Percentiles rank a stretch among this genome's conserved stretches.
Conservation (phyloP, 2,113 vertebrate species). For the Sinocyclocheilus anshuiensis region DNA sequence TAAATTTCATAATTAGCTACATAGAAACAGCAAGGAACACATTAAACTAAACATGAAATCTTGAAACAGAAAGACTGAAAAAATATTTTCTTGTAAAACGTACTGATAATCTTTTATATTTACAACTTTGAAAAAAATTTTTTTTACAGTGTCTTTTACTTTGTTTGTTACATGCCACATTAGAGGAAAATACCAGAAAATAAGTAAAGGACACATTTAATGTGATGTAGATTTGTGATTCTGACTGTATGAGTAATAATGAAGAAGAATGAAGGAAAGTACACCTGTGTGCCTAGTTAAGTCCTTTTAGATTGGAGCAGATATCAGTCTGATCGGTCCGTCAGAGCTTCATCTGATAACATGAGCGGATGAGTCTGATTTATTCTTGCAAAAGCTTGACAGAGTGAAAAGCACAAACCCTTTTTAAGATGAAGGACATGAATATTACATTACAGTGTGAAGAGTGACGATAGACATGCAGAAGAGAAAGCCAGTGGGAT, state of each 20-base stretch:
- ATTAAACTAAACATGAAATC: no score
- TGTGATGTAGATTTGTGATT: neutral
- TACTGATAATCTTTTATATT: no score
- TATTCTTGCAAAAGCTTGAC: conserved; percentile 51
- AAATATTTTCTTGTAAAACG: no score
- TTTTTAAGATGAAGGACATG: neutral
- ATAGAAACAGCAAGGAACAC: no score
- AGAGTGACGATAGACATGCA: conserved; percentile 33
- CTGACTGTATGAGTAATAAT: neutral
- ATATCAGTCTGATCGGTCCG: conserved; percentile 54
- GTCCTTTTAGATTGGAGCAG: conserved; percentile 30
- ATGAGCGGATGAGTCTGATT: conserved; percentile 23
- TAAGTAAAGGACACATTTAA: neutral
- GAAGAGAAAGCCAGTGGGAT: conserved; percentile 32
- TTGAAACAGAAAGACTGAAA: no score
- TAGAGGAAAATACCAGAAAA: neutral
- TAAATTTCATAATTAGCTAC: no score
- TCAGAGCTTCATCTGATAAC: conserved; percentile 42
- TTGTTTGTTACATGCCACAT: no score
- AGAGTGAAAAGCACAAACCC: conserved; percentile 35
- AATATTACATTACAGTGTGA: conserved; percentile 19
- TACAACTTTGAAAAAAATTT: no score
- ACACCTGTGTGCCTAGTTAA: conserved; percentile 46
- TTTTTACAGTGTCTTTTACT: no score
- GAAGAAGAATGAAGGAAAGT: neutral